phyloP scores from a whole-genome alignment of 2,113 vertebrate genomes.

The Butorides virescens region DNA sequence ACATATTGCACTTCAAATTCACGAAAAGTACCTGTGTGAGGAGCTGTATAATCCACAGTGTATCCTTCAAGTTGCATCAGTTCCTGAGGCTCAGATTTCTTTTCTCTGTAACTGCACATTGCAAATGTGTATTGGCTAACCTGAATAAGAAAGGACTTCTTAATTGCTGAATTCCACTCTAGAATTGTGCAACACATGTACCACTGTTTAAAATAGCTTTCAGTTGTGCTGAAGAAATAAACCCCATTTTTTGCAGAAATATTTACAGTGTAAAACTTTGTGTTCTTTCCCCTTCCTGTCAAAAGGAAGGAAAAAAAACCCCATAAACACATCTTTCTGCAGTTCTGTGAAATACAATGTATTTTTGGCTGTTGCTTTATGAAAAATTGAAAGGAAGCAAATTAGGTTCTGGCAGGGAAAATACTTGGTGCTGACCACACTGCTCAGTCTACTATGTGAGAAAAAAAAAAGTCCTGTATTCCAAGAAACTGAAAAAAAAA shows the following conservation, averaged over 20 bases:
- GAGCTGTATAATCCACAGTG: slow-evolving; percentile 95
- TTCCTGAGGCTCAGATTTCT: slow-evolving; percentile 96
- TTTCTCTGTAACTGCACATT: slow-evolving; percentile 98
- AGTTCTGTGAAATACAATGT: background rate
- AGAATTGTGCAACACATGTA: background rate
- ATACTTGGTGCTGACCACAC: background rate
- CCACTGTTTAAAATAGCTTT: background rate
- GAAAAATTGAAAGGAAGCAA: background rate
- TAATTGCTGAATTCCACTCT: background rate
- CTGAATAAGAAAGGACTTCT: slow-evolving; percentile 70
- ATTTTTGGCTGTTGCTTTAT: background rate
- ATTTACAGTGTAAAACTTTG: background rate
- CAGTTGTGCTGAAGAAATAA: background rate
- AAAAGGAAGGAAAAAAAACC: background rate
- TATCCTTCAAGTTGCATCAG: slow-evolving; percentile 98
- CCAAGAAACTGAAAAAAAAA: background rate
- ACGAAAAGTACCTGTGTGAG: slow-evolving; percentile 83
- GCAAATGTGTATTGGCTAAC: slow-evolving; percentile 99
- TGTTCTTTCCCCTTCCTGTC: background rate
- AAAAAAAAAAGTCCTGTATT: background rate
- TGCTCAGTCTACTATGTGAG: background rate
- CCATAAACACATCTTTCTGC: background rate
- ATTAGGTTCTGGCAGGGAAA: background rate
- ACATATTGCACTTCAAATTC: background rate
- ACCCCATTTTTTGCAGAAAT: background rate